phyloP scores from a whole-genome alignment of 1,140 invertebrate genomes.

The Uloborus diversus region DNA sequence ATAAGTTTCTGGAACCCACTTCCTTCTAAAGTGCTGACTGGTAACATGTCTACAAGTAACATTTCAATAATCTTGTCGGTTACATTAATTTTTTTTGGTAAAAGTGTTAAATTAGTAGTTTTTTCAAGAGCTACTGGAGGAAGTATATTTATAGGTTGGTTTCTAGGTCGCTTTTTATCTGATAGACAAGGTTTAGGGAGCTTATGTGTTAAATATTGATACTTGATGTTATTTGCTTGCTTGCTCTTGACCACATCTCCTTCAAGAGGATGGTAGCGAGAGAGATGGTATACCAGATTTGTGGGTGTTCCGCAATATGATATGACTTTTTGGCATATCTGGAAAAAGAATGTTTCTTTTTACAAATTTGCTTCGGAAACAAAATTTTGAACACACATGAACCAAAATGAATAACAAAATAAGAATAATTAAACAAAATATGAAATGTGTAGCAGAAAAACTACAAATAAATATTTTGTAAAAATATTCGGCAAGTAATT shows the following conservation, averaged over 20 bases:
- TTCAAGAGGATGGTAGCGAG: slow-evolving; percentile 43
- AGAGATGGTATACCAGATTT: slow-evolving; percentile 46
- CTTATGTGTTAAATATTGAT: slow-evolving; percentile 44
- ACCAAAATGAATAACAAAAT: too few species aligned
- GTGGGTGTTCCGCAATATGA: slow-evolving; percentile 49
- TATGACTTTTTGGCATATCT: slow-evolving; percentile 53
- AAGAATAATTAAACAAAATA: neutral
- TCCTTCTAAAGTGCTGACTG: slow-evolving; percentile 25
- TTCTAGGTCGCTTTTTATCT: slow-evolving; percentile 10
- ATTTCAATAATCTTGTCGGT: slow-evolving; percentile 46
- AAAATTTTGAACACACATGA: too few species aligned
- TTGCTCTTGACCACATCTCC: slow-evolving; percentile 49
- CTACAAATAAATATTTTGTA: too few species aligned
- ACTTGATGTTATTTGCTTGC: slow-evolving; percentile 46
- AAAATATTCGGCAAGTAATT: too few species aligned
- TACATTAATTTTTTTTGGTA: slow-evolving; percentile 27
- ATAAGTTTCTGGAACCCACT: slow-evolving; percentile 30
- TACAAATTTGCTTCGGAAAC: too few species aligned
- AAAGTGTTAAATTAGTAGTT: neutral
- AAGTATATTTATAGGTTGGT: slow-evolving; percentile 6
- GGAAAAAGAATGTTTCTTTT: slow-evolving; percentile 8
- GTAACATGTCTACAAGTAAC: slow-evolving; percentile 40
- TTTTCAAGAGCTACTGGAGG: slow-evolving; percentile 31
- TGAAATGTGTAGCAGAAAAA: neutral
- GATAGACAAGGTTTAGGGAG: slow-evolving; percentile 34